These are phyloP conservation scores for Oncorhynchus nerka DNA, from an alignment of 2,113 vertebrate genomes.

Conservation along the genomic window DNA sequence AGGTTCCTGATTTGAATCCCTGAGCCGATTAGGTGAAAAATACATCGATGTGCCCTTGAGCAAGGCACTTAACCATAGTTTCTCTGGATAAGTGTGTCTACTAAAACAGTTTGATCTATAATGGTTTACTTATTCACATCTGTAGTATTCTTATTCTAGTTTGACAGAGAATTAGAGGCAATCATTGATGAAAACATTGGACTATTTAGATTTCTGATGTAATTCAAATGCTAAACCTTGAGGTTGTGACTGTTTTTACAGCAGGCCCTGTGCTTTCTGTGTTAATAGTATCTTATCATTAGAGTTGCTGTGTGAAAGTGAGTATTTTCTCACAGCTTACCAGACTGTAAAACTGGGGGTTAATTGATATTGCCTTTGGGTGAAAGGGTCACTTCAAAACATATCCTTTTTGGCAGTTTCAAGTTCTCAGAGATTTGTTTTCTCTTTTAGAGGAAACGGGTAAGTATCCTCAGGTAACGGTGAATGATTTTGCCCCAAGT, in stretches of 20 bases:
- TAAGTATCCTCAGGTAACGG: constrained; percentile 9
- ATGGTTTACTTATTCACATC: not conserved
- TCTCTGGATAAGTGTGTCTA: too few relatives aligned
- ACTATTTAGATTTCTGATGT: not conserved
- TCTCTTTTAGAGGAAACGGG: constrained; percentile 17
- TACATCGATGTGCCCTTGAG: too few relatives aligned
- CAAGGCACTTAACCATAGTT: too few relatives aligned
- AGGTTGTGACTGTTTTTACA: not conserved
- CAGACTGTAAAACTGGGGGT: constrained; percentile 8
- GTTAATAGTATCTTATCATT: not conserved
- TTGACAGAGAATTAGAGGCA: not conserved
- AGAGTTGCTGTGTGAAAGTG: not conserved
- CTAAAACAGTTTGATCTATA: not conserved
- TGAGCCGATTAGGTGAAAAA: too few relatives aligned
- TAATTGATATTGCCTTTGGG: constrained; percentile 32
- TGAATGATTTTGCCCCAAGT: constrained; percentile 35
- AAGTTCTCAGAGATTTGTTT: constrained; percentile 23
- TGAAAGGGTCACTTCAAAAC: constrained; percentile 27
- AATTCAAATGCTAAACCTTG: not conserved
- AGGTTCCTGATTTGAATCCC: too few relatives aligned
- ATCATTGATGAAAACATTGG: not conserved
- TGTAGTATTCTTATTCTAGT: not conserved
- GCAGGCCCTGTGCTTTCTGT: not conserved
- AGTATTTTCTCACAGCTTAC: not conserved
- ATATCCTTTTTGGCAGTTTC: constrained; percentile 15